These are phyloP conservation scores for Tribolium freemani DNA, from an alignment of 2,888 invertebrate genomes.

Conservation along the genomic window DNA sequence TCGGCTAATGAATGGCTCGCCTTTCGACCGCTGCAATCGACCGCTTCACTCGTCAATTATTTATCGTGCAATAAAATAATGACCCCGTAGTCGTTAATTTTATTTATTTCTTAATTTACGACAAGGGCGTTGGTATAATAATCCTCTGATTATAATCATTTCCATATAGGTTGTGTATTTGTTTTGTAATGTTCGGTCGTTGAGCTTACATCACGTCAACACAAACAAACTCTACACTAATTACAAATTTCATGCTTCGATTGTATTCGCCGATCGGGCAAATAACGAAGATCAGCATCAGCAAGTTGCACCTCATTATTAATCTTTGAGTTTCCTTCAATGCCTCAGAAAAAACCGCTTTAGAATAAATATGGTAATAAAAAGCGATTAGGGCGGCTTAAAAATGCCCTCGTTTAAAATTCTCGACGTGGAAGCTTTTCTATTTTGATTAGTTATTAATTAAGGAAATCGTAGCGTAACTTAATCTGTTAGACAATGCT, in stretches of 20 bases:
- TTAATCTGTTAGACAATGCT: conserved; percentile 39
- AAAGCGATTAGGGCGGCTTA: background rate
- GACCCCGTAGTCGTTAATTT: conserved; percentile 16
- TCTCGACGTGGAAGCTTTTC: background rate
- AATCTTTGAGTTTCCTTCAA: conserved; percentile 3
- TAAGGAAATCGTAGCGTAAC: conserved; percentile 31
- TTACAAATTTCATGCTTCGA: conserved; percentile 43
- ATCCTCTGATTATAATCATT: conserved; percentile 11
- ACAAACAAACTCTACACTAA: conserved; percentile 38
- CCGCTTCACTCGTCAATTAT: conserved; percentile 28
- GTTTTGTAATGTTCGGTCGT: conserved; percentile 33
- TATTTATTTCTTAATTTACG: conserved; percentile 38
- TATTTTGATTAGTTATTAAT: conserved; percentile 38
- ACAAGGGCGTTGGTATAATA: background rate
- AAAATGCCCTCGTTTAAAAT: background rate
- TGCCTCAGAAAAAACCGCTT: background rate
- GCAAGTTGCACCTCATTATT: conserved; percentile 15
- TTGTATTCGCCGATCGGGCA: conserved; percentile 34
- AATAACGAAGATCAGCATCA: conserved; percentile 41
- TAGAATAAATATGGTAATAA: background rate
- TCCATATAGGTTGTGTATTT: conserved; percentile 24
- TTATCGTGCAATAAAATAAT: conserved; percentile 31
- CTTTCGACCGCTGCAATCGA: conserved; percentile 16
- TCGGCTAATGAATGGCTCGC: conserved; percentile 27
- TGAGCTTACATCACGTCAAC: conserved; percentile 32